Evolutionary conservation across 2,113 vertebrate species (phyloP), one percentile per base, ranked within the genome.

Genomic region (Platycercus adscitus): DNA sequence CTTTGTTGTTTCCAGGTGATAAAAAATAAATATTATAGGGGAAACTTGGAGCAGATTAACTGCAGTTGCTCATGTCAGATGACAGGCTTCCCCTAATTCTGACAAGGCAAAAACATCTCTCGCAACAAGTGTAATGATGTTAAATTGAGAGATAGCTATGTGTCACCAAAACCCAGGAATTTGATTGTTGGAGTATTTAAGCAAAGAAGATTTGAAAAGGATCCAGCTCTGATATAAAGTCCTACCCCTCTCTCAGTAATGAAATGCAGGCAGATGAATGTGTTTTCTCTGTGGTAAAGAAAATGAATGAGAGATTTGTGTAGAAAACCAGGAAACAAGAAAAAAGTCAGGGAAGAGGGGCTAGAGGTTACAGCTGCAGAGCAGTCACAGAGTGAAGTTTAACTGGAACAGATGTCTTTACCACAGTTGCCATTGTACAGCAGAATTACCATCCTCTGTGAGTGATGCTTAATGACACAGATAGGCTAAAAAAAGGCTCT

Each of bases 351-450:
- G 9, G 17, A 58, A 72, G 29, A 50, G 23, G 8, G 8, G 9
- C 33, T 44, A 4, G 16, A 64, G n/a, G 49, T 49, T 46, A 28
- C 14, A 9, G 28, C 3, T 43, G 26, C 26, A 60, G 75, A 52
- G 64, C 52, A 70, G 19, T 33, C 14, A 75, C 7, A 58, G 9
- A 64, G 35, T 25, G 33, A 84, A 69, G 21, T 70, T 84, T 64
- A 75, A n/a, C 16, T 29, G 10, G 73, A 84, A 70, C 56, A 69
- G 2, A 69, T 64, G 18, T 8, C 24, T 81, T 81, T 47, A 49
- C 5, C 0, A 1, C 21, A 26, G n/a, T 71, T 53, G 10, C 17
- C 28, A n/a, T 8, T 2, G 1, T 39, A 33, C 26, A 55, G 10
- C 10, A 61, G 35, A 81, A 72, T 85, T 85, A 23, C 26, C 43